These are phyloP conservation scores for Drosophila jambulina DNA, from an alignment of 1,140 invertebrate genomes.

Conservation along the genomic window DNA sequence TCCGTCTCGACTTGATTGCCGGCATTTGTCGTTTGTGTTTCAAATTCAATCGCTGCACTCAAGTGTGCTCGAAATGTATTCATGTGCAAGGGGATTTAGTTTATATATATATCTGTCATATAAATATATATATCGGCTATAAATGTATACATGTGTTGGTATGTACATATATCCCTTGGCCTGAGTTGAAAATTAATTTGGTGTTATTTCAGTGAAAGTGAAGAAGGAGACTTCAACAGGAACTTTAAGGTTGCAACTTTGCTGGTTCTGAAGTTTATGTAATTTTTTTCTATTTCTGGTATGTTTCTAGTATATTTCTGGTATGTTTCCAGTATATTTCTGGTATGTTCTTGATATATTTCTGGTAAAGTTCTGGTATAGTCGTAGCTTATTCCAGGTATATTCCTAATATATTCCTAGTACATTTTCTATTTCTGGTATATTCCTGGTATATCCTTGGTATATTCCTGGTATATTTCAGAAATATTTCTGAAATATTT, in stretches of 20 bases:
- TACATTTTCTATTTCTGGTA: no score
- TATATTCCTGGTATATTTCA: no score
- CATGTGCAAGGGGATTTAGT: constrained; percentile 18
- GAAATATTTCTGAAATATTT: no score
- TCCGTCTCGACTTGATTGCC: constrained; percentile 73
- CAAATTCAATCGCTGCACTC: constrained; percentile 78
- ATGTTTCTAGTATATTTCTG: no score
- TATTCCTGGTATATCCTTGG: no score
- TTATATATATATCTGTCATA: neutral
- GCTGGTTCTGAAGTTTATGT: neutral
- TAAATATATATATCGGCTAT: neutral
- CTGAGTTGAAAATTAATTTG: constrained; percentile 72
- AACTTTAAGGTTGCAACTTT: constrained; percentile 33
- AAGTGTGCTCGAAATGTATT: constrained; percentile 46
- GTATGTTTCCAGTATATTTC: no score
- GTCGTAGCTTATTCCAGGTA: no score
- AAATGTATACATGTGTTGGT: constrained; percentile 5
- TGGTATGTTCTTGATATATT: no score
- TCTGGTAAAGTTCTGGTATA: no score
- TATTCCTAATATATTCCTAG: no score
- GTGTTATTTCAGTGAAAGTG: constrained; percentile 79
- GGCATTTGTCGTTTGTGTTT: constrained; percentile 74
- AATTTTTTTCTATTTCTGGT: neutral
- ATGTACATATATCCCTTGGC: neutral
- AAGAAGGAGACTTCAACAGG: constrained; percentile 29